Evolutionary conservation across 1,140 invertebrate genomes (phyloP).

Genomic region (Habropoda laboriosa): DNA sequence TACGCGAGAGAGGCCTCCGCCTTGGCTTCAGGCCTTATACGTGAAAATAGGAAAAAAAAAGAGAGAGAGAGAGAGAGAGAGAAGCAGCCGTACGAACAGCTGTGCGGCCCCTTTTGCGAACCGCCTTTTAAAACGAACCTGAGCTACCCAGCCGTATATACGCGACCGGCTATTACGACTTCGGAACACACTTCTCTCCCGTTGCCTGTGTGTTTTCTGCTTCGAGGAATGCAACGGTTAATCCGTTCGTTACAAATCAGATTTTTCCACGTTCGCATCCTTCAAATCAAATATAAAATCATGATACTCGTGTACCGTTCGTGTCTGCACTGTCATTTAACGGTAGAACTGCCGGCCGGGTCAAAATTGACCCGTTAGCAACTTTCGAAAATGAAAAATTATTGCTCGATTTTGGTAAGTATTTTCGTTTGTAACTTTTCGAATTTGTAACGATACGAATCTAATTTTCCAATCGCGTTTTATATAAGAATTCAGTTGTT

Average conservation of each 20-base stretch:
- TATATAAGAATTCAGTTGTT: too few relatives aligned
- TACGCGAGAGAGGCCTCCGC: constrained; percentile 1
- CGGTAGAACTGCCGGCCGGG: too few relatives aligned
- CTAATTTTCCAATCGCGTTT: too few relatives aligned
- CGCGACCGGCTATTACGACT: constrained; percentile 32
- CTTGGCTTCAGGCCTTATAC: constrained; percentile 61
- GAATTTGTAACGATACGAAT: too few relatives aligned
- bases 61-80: constrained; percentile 11
- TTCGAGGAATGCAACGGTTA: background rate
- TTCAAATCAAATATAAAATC: too few relatives aligned
- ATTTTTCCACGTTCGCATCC: too few relatives aligned
- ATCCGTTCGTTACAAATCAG: background rate
- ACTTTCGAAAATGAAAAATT: too few relatives aligned
- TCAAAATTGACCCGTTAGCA: too few relatives aligned
- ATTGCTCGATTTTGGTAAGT: too few relatives aligned
- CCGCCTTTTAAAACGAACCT: constrained; percentile 61
- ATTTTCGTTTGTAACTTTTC: too few relatives aligned
- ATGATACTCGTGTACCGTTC: too few relatives aligned
- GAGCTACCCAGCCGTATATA: background rate
- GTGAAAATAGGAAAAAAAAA: constrained; percentile 42
- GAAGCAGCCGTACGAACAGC: constrained; percentile 52
- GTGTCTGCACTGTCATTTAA: too few relatives aligned
- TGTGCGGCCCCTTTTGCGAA: constrained; percentile 67
- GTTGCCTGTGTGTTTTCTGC: background rate
- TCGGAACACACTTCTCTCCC: background rate